phyloP scores from a whole-genome alignment of 2,888 invertebrate species.

The Athalia circularis region DNA sequence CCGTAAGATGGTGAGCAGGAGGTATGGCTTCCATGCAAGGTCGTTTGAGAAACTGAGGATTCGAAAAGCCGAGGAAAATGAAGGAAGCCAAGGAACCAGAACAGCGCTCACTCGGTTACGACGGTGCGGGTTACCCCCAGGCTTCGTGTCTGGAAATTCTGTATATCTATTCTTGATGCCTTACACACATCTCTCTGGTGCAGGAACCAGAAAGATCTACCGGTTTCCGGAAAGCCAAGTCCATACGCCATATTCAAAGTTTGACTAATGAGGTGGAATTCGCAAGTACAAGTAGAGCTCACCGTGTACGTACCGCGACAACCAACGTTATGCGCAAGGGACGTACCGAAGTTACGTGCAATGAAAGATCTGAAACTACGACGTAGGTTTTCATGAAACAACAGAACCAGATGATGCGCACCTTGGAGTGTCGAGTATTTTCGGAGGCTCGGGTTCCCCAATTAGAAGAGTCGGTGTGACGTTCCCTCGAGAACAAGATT shows the following conservation, averaged over 20 bases:
- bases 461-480: not conserved
- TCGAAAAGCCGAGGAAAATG: conserved; percentile 10
- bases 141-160: not conserved
- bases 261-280: conserved; percentile 6
- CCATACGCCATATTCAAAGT: not conserved
- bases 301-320: too few species aligned
- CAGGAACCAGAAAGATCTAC: conserved; percentile 22
- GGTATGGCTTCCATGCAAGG: not conserved
- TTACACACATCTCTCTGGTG: not conserved
- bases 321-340: too few species aligned
- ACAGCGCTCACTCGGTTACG: conserved; percentile 32
- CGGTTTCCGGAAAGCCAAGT: not conserved
- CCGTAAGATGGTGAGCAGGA: too few species aligned
- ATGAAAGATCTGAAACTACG: too few species aligned
- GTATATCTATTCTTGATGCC: not conserved
- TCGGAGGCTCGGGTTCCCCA: not conserved
- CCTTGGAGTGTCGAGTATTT: not conserved
- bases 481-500: not conserved
- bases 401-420: not conserved
- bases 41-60: too few species aligned
- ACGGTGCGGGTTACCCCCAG: conserved; percentile 7
- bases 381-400: too few species aligned
- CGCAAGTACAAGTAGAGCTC: not conserved
- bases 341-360: too few species aligned
- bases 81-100: conserved; percentile 21